Evolutionary conservation across 2,113 vertebrate genomes (phyloP).

Genomic region (Tinamus guttatus): DNA sequence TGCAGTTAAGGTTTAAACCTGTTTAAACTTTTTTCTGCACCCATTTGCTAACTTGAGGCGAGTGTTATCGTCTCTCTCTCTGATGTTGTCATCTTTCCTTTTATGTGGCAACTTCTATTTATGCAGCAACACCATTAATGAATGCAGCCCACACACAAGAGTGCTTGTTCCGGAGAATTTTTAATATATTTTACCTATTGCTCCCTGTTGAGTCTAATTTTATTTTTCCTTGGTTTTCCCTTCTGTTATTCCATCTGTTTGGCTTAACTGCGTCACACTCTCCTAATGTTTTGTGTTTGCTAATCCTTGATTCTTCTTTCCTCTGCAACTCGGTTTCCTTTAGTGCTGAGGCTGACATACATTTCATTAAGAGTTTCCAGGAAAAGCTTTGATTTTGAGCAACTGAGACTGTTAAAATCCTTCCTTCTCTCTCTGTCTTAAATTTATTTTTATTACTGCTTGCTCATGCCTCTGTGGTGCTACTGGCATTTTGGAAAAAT

Average conservation of each 20-base stretch:
- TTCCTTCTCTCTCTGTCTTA: background rate
- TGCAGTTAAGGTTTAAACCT: background rate
- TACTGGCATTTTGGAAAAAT: slow-evolving; percentile 18
- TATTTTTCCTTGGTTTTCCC: slow-evolving; percentile 47
- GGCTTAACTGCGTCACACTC: slow-evolving; percentile 14
- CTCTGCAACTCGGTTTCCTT: background rate
- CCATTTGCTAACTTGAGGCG: background rate
- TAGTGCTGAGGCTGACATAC: background rate
- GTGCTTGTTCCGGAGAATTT: slow-evolving; percentile 31
- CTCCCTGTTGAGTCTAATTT: slow-evolving; percentile 22
- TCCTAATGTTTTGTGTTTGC: background rate
- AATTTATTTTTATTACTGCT: background rate
- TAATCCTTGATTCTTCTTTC: background rate
- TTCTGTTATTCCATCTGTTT: slow-evolving; percentile 65
- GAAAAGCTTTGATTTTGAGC: background rate
- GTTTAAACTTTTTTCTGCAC: background rate
- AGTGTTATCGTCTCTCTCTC: background rate
- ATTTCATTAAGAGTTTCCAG: background rate
- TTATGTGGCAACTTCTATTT: background rate
- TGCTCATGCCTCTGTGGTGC: background rate
- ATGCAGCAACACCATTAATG: background rate
- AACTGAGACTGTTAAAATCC: background rate
- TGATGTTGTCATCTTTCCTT: background rate
- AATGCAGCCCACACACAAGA: background rate
- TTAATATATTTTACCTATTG: slow-evolving; percentile 47